A percentile compares a stretch with the other conserved stretches of the same genome.
phyloP scores from a whole-genome alignment of 2,888 invertebrate species.

The Drosophila acutilabella region DNA sequence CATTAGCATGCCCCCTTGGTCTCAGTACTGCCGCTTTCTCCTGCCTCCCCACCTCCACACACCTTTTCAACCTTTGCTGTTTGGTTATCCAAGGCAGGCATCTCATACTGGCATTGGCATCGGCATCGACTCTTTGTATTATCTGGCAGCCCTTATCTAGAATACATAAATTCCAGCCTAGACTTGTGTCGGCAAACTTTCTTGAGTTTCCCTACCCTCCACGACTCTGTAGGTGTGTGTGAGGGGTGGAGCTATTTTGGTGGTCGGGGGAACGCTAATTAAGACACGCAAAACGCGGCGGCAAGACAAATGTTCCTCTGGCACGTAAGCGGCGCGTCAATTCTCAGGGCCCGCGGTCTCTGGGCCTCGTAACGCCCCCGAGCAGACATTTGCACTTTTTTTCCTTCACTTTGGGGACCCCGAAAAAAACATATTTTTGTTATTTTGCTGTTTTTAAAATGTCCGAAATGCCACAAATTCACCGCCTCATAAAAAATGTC shows the following conservation, averaged over 20 bases:
- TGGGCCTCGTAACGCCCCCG: constrained; percentile 10
- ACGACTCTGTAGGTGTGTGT: neutral
- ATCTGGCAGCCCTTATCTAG: constrained; percentile 67
- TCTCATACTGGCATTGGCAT: constrained; percentile 21
- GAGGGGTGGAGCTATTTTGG: neutral
- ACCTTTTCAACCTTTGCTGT: neutral
- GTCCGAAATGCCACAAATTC: constrained; percentile 41
- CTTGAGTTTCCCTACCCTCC: constrained; percentile 28
- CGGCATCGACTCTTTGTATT: constrained; percentile 43
- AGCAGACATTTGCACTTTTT: constrained; percentile 43
- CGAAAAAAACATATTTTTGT: constrained; percentile 14
- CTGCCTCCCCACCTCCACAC: constrained; percentile 20
- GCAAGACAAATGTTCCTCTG: constrained; percentile 73
- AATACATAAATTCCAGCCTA: constrained; percentile 72
- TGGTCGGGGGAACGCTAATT: constrained; percentile 66
- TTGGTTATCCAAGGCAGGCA: constrained; percentile 39
- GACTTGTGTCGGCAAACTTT: constrained; percentile 61
- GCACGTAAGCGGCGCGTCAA: constrained; percentile 79
- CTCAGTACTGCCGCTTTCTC: neutral
- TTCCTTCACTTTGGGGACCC: constrained; percentile 15
- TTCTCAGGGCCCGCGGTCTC: constrained; percentile 31
- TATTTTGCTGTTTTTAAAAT: constrained; percentile 32
- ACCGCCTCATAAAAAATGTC: constrained; percentile 74
- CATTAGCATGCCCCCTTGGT: constrained; percentile 61
- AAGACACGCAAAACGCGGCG: constrained; percentile 80